Conservation (phyloP, 2,888 invertebrate species). For the Lasioglossum morio region DNA sequence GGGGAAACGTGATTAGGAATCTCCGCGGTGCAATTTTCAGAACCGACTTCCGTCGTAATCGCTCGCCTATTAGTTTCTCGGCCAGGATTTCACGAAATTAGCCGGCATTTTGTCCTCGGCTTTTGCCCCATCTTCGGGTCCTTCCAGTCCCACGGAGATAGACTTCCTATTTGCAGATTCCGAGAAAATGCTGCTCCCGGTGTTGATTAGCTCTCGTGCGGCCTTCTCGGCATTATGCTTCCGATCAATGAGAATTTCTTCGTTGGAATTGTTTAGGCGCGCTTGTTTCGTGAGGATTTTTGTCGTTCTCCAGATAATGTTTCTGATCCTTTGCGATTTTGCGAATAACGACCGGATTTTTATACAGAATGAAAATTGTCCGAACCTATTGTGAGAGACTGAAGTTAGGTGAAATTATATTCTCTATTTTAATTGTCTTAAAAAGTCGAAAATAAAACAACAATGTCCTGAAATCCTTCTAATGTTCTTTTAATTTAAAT, state of each 20-base stretch:
- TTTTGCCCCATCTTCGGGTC: not conserved
- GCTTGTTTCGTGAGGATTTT: not conserved
- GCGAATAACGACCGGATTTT: too few species aligned
- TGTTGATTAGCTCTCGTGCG: slow-evolving; percentile 2
- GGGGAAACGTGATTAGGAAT: slow-evolving; percentile 71
- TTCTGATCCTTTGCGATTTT: not conserved
- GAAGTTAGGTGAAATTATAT: not conserved
- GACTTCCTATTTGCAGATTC: slow-evolving; percentile 9
- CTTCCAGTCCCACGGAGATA: not conserved
- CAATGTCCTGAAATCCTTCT: too few species aligned
- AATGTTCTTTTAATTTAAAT: too few species aligned
- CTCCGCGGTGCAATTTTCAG: slow-evolving; percentile 70
- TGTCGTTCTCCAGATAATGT: not conserved
- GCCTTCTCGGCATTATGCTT: not conserved
- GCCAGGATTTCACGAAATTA: slow-evolving; percentile 72
- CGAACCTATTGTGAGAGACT: too few species aligned
- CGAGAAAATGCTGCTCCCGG: not conserved
- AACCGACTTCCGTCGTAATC: slow-evolving; percentile 74
- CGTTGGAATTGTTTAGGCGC: not conserved
- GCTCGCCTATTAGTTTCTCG: slow-evolving; percentile 69
- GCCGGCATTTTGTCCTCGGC: slow-evolving; percentile 37
- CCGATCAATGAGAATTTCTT: too few species aligned
- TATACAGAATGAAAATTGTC: too few species aligned
- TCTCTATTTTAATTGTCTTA: too few species aligned
- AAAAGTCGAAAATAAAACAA: too few species aligned